Conservation (phyloP, 2,888 invertebrate species). For the Stenchaetothrips biformis region DNA sequence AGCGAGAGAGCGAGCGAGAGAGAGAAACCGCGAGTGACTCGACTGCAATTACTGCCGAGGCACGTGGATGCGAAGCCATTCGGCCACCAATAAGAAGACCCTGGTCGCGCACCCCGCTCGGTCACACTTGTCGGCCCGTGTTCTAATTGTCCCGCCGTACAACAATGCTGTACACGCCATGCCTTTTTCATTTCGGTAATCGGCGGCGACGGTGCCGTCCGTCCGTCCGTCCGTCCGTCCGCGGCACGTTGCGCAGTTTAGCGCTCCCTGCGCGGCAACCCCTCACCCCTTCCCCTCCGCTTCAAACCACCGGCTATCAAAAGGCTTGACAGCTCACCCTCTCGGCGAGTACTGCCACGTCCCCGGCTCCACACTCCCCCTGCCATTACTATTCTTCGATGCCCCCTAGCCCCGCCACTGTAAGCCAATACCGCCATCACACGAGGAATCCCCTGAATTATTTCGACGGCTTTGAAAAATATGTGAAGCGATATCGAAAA, state of each 20-base stretch:
- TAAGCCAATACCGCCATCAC: too few relatives aligned
- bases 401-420: too few relatives aligned
- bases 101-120: not conserved
- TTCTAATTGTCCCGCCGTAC: not conserved
- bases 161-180: not conserved
- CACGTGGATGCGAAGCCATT: too few relatives aligned
- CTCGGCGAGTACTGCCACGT: too few relatives aligned
- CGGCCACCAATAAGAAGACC: not conserved
- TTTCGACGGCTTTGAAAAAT: not conserved
- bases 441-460: too few relatives aligned
- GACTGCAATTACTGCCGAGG: too few relatives aligned
- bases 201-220: not conserved
- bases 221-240: not conserved
- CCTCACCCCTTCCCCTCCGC: not conserved
- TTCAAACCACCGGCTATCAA: too few relatives aligned
- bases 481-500: not conserved
- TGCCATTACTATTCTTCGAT: too few relatives aligned
- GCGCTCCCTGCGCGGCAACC: not conserved
- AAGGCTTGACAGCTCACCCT: too few relatives aligned
- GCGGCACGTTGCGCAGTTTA: not conserved
- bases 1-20: too few relatives aligned
- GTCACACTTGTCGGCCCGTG: conserved; percentile 6
- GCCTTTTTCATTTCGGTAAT: conserved; percentile 21
- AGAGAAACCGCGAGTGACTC: too few relatives aligned
- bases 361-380: too few relatives aligned